Conservation (phyloP, 2,797 vertebrate species). For the Nyctibius grandis region DNA sequence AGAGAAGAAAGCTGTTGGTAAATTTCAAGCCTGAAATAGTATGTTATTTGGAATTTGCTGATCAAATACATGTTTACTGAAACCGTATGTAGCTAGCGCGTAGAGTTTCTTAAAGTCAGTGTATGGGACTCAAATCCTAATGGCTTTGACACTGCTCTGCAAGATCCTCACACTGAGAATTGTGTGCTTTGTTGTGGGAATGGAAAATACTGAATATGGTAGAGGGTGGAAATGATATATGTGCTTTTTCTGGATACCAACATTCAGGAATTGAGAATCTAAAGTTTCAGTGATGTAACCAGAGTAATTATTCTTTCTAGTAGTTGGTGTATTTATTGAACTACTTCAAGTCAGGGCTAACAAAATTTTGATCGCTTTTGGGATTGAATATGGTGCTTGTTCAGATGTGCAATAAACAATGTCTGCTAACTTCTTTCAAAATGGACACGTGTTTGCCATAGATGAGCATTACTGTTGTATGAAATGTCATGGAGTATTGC, state of each 20-base stretch:
- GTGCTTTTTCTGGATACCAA: not conserved
- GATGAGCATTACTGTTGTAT: not conserved
- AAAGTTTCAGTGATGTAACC: not conserved
- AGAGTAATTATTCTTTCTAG: not conserved
- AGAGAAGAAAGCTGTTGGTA: not conserved
- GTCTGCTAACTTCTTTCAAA: not conserved
- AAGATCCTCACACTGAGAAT: not conserved
- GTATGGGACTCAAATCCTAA: not conserved
- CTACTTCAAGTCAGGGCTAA: not conserved
- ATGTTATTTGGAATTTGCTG: not conserved
- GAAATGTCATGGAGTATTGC: not conserved
- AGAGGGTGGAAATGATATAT: accelerated
- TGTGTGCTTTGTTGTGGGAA: not conserved
- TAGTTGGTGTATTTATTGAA: not conserved
- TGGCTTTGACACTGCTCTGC: not conserved
- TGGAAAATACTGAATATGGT: not conserved
- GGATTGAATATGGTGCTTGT: not conserved
- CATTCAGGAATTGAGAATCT: not conserved
- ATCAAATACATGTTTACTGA: not conserved
- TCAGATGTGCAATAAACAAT: not conserved
- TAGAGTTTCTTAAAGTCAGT: not conserved
- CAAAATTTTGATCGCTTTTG: not conserved
- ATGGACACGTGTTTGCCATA: not conserved
- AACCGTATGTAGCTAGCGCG: not conserved
- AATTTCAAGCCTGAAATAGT: not conserved